Conservation (phyloP, 2,113 vertebrate genomes). For the Himantopus leucocephalus region DNA sequence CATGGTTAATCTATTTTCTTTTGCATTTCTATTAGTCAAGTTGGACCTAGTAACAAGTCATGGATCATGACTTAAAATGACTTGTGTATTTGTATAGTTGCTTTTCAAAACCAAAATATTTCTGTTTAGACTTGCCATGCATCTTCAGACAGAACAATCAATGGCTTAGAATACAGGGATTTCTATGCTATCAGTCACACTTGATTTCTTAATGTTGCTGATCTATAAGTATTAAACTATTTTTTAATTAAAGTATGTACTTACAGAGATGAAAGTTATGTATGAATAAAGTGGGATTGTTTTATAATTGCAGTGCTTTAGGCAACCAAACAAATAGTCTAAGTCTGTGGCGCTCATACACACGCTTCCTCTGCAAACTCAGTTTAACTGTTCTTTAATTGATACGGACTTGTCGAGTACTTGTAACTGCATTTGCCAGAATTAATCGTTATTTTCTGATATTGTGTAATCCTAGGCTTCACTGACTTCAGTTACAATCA, state of each 20-base stretch:
- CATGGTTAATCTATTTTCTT: background rate
- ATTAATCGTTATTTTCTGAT: background rate
- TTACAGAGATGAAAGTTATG: background rate
- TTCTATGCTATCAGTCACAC: background rate
- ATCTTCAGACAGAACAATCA: background rate
- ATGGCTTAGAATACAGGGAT: background rate
- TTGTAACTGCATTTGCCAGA: background rate
- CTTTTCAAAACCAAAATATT: background rate
- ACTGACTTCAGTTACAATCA: background rate
- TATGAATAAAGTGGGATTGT: background rate
- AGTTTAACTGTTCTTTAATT: background rate
- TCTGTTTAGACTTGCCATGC: background rate
- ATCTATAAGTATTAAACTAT: background rate
- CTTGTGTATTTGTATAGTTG: background rate
- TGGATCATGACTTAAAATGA: background rate
- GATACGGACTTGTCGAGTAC: rapidly evolving
- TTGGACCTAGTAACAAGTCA: background rate
- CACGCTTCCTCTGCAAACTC: background rate
- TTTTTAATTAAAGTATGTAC: background rate
- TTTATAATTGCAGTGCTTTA: background rate
- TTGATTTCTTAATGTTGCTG: background rate
- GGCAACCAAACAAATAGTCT: background rate
- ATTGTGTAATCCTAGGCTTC: background rate
- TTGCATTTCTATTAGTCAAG: background rate
- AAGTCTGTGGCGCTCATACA: background rate